Evolutionary conservation across 2,113 vertebrate species (phyloP), one percentile per base, ranked within the genome.

Genomic region (Trogon surrucura): DNA sequence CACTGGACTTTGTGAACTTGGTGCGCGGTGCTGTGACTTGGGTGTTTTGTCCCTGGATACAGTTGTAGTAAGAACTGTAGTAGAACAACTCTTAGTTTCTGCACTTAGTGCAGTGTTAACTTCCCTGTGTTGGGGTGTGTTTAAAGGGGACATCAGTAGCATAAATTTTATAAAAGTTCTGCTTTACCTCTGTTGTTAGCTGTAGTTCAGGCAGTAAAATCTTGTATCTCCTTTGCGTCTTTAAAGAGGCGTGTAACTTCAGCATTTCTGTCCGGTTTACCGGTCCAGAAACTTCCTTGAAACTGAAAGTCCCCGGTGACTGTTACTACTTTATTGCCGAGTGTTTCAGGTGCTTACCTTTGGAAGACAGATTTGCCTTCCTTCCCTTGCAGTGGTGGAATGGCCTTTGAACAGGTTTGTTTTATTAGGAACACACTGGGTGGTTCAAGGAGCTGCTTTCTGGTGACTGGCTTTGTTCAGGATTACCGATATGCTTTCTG

Each of bases 51-150:
- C 16, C 16, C 10, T 60, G 29, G 34, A 2, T 32, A n/a, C 73
- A 48, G 12, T 71, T 41, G 41, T 41, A 41, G 73, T 58, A 36
- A 51, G 17, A 80, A 21, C 11, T 64, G 16, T 36, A 34, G 29
- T 26, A 57, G 23, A 80, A n/a, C 9, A 61, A 16, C 32, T 69
- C 7, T 4, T 29, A 11, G 11, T 92, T 74, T 17, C 16, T 72
- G 41, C 11, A 11, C 19, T 72, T 41, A 1, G 3, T 60, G 22
- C 12, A 0, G 0, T 30, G 19, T 34, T 95, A 69, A 38, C 87
- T 15, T 65, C 13, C 19, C 27, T 4, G 0, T 36, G 6, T 18
- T 75, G 27, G n/a, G 23, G 0, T 1, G 0, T 29, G 3, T 60
- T 69, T 77, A 80, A 66, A 77, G n/a, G 36, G 26, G 53, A 10